Evolutionary conservation across 2,888 invertebrate genomes (phyloP), one percentile per base, ranked within the genome.

Genomic region (Erynnis tages): DNA sequence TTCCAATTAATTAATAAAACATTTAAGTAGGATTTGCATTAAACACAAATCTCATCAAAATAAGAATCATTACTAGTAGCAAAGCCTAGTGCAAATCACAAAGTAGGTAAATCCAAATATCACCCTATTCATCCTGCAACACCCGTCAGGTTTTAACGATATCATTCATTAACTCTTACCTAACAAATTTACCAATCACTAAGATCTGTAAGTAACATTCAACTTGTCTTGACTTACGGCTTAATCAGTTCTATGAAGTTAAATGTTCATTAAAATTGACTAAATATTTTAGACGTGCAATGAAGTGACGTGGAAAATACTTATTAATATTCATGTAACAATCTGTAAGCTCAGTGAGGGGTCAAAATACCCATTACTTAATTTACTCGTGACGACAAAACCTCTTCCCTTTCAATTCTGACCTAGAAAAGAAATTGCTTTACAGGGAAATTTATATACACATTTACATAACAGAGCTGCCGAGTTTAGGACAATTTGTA

Each of bases 401-500:
- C 53, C 54, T 56, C 57, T 64, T 63, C 61, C 62, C 66, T 69
- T 65, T 65, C 62, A 67, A 61, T 65, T 65, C 55, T 71, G 67
- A 69, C 75, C 69, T 64, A 69, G 66, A 73, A 69, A 66, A 67
- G 55, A 61, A 64, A 62, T 62, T 8, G 62, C 59, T 68, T 63
- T 56, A 61, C 65, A 62, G 62, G 66, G 60, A 70, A 71, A 76
- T 75, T 73, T 73, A 78, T 73, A 69, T 64, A 62, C 66, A 63
- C 71, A 79, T 79, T 76, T 78, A 66, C 78, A 79, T 81, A 75
- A 76, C 71, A 74, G 63, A 69, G 65, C 68, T 59, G 60, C 65
- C 61, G 65, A 69, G 70, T 81, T 79, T 69, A 63, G 67, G 69
- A 70, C 68, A 65, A 81, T 82, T 79, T 73, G 76, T 81, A 81